phyloP scores from a whole-genome alignment of 2,888 invertebrate genomes.

The Hypomecis punctinalis region DNA sequence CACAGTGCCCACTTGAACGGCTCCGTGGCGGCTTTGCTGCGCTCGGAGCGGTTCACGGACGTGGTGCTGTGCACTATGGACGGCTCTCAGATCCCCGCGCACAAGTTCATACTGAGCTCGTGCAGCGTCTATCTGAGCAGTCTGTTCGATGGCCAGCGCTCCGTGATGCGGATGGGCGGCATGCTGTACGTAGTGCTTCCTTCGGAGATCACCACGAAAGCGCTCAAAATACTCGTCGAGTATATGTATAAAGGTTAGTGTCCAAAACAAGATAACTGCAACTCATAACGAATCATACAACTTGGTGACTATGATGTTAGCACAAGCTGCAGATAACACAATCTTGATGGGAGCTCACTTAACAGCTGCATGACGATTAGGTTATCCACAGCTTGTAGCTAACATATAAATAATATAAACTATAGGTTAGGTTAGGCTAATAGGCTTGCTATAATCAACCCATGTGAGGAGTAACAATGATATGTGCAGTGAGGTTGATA shows the following conservation, averaged over 20 bases:
- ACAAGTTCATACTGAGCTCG: conserved; percentile 93
- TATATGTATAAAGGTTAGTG: conserved; percentile 91
- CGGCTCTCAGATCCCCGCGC: conserved; percentile 92
- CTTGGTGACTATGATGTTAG: no score
- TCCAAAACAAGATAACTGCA: neutral
- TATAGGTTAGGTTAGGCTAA: no score
- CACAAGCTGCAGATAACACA: no score
- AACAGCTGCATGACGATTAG: no score
- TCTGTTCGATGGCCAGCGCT: conserved; percentile 79
- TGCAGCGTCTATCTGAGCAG: conserved; percentile 86
- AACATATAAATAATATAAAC: no score
- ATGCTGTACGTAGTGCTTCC: conserved; percentile 90
- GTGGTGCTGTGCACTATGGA: conserved; percentile 92
- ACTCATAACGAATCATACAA: no score
- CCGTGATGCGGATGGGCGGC: conserved; percentile 78
- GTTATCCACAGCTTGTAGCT: no score
- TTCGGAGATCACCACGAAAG: conserved; percentile 91
- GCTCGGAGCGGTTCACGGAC: conserved; percentile 93
- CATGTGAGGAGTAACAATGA: no score
- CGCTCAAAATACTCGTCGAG: conserved; percentile 92
- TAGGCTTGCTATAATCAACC: no score
- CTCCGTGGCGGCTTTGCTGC: conserved; percentile 90
- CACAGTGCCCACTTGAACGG: conserved; percentile 93
- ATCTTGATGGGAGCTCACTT: no score
- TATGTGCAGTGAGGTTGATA: no score